Conservation (phyloP, 2,113 vertebrate species). For the Taxidea taxus region DNA sequence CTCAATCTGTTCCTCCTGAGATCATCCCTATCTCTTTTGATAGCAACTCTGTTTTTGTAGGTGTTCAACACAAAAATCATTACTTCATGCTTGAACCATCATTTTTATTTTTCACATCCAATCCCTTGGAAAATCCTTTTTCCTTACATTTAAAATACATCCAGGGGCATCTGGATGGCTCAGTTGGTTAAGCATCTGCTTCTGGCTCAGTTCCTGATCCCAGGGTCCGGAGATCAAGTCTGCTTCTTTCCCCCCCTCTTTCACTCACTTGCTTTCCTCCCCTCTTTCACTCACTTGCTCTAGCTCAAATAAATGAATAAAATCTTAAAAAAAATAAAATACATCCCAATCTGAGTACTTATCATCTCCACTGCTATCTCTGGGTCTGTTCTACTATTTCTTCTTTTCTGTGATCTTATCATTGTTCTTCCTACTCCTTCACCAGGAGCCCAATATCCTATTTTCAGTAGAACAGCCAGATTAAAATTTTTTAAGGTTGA, state of each 20-base stretch:
- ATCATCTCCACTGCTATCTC: background rate
- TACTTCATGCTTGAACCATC: background rate
- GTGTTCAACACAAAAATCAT: background rate
- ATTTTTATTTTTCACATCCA: background rate
- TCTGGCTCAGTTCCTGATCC: background rate
- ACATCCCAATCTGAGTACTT: background rate
- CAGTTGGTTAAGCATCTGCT: background rate
- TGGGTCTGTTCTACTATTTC: background rate
- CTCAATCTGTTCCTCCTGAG: background rate
- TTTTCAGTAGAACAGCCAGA: background rate
- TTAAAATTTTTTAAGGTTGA: background rate
- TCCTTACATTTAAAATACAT: background rate
- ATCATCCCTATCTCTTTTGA: background rate
- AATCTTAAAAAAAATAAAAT: background rate
- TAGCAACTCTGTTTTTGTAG: background rate
- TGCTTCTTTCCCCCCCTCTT: background rate
- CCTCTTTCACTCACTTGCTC: background rate
- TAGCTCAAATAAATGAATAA: background rate
- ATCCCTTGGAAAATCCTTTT: background rate
- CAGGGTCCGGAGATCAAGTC: too few species aligned
- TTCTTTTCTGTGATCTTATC: background rate
- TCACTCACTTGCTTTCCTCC: background rate
- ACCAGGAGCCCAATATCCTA: accelerated
- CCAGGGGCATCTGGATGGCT: background rate
- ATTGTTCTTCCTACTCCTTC: background rate